Conservation (phyloP, 2,888 invertebrate genomes). For the Caenorhabditis sp. region DNA sequence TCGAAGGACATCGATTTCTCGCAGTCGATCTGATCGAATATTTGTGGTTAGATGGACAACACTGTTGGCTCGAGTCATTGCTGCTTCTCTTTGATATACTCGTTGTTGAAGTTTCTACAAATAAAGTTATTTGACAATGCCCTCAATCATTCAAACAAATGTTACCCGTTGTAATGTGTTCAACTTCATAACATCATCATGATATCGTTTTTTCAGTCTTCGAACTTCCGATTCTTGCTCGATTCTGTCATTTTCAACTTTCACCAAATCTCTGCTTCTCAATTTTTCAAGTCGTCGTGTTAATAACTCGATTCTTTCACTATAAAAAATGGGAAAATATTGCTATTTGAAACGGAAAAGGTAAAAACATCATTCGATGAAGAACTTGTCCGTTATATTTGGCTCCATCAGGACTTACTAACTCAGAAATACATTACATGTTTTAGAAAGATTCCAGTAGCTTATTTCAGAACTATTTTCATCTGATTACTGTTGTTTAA, state of each 20-base stretch:
- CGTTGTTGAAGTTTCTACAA: constrained; percentile 43
- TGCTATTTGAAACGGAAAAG: too few species aligned
- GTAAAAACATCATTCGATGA: too few species aligned
- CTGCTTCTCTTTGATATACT: constrained; percentile 41
- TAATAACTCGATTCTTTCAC: constrained; percentile 11
- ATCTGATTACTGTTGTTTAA: too few species aligned
- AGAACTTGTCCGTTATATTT: too few species aligned
- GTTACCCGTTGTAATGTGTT: constrained; percentile 34
- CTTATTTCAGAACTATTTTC: too few species aligned
- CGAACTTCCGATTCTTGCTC: constrained; percentile 18
- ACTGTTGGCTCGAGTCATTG: constrained; percentile 39
- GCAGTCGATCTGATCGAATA: constrained; percentile 33
- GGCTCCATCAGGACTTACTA: too few species aligned
- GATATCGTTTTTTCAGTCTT: constrained; percentile 18
- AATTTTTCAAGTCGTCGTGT: constrained; percentile 13
- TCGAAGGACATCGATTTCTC: constrained; percentile 34
- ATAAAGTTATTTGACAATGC: too few species aligned
- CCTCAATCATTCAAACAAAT: too few species aligned
- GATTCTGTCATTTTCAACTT: constrained; percentile 24
- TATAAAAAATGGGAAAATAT: too few species aligned
- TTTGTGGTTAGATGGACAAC: constrained; percentile 42
- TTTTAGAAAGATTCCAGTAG: too few species aligned
- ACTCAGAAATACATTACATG: too few species aligned
- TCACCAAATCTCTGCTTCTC: constrained; percentile 14
- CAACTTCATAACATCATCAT: constrained; percentile 25